A percentile compares a stretch with the other conserved stretches of the same genome.
phyloP scores from a whole-genome alignment of 2,888 invertebrate species.

The Neoaliturus tenellus region DNA sequence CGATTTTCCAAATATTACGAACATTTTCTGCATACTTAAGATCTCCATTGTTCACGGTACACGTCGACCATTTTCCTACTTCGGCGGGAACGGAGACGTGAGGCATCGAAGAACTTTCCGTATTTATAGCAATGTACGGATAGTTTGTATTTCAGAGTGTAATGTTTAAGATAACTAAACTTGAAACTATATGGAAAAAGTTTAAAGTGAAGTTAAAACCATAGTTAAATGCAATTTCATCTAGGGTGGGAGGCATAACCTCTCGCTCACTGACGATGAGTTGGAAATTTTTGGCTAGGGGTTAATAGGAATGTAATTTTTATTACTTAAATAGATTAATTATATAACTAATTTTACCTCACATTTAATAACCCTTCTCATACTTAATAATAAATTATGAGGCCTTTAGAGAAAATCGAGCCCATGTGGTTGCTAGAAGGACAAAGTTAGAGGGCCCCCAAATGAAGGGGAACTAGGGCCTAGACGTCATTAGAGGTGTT shows the following conservation, averaged over 20 bases:
- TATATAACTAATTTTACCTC: too few relatives aligned
- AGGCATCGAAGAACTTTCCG: neutral
- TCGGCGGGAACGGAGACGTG: constrained; percentile 29
- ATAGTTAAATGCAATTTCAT: neutral
- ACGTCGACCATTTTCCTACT: constrained; percentile 39
- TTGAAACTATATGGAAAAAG: neutral
- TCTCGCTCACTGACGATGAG: neutral
- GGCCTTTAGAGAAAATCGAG: too few relatives aligned
- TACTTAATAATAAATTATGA: too few relatives aligned
- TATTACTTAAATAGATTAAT: too few relatives aligned
- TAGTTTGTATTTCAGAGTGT: neutral
- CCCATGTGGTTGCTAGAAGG: too few relatives aligned
- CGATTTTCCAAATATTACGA: neutral
- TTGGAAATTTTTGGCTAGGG: neutral
- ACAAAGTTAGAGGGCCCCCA: too few relatives aligned
- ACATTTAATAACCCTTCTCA: too few relatives aligned
- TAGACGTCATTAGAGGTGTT: too few relatives aligned
- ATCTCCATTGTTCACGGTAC: neutral
- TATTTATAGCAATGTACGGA: neutral
- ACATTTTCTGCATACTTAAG: neutral
- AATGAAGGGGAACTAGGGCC: too few relatives aligned
- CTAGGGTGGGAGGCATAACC: neutral
- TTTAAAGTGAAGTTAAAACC: neutral
- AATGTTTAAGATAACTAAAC: neutral
- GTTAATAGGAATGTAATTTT: too few relatives aligned